Conservation (phyloP, 2,888 invertebrate genomes). For the Abrostola tripartita region DNA sequence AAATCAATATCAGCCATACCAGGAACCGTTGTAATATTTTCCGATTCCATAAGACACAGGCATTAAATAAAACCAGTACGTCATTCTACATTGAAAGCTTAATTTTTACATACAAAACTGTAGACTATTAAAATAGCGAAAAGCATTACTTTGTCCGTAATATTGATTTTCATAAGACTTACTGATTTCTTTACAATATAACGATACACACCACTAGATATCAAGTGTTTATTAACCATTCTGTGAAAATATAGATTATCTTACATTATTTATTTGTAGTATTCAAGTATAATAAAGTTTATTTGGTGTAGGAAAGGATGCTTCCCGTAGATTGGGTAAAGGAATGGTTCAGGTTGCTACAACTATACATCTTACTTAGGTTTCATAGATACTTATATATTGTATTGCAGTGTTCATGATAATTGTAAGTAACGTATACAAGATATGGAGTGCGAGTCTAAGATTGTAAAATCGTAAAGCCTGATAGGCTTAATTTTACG, state of each 20-base stretch:
- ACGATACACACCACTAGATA: slow-evolving; percentile 44
- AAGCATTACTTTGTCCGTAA: slow-evolving; percentile 30
- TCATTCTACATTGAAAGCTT: not conserved
- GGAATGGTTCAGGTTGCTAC: not conserved
- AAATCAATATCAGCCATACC: too few species aligned
- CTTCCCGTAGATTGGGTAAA: not conserved
- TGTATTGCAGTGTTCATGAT: not conserved
- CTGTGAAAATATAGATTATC: slow-evolving; percentile 34
- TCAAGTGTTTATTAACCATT: slow-evolving; percentile 39
- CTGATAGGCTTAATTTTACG: too few species aligned
- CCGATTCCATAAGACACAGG: slow-evolving; percentile 8
- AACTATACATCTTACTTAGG: not conserved
- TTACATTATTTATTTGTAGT: slow-evolving; percentile 12
- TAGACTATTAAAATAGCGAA: slow-evolving; percentile 25
- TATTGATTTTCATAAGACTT: slow-evolving; percentile 20
- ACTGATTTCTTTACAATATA: slow-evolving; percentile 33
- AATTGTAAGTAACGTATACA: not conserved
- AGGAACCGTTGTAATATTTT: too few species aligned
- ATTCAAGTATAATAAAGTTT: not conserved
- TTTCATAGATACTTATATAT: not conserved
- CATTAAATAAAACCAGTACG: slow-evolving; percentile 27
- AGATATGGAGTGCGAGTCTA: too few species aligned
- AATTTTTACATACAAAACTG: slow-evolving; percentile 1
- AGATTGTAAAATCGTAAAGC: too few species aligned
- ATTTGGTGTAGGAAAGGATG: not conserved